Percentiles rank a stretch among this genome's conserved stretches.
These are phyloP conservation scores for Novumbra hubbsi DNA, from an alignment of 2,797 vertebrate species.

Conservation along the genomic window DNA sequence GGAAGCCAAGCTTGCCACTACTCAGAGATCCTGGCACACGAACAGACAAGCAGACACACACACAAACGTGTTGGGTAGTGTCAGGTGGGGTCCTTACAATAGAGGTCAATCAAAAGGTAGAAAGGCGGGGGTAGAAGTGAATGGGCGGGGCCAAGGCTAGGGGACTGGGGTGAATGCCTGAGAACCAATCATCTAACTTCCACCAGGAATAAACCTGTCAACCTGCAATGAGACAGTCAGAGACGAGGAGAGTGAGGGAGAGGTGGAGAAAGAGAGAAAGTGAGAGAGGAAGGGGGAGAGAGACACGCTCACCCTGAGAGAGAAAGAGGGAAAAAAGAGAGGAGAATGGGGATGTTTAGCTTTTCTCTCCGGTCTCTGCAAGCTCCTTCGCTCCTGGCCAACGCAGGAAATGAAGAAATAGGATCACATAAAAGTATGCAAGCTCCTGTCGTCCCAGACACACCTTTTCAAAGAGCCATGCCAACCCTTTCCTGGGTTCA, in stretches of 20 bases:
- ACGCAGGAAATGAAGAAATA: slow-evolving; percentile 78
- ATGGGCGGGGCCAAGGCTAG: not conserved
- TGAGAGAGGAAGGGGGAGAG: not conserved
- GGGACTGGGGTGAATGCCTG: slow-evolving; percentile 45
- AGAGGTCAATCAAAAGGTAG: slow-evolving; percentile 23
- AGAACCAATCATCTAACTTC: slow-evolving; percentile 56
- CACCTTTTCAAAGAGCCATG: slow-evolving; percentile 45
- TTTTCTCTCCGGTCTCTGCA: slow-evolving; percentile 50
- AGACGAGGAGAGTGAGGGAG: not conserved
- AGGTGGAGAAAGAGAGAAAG: not conserved
- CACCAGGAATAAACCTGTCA: slow-evolving; percentile 54
- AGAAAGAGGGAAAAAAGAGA: not conserved
- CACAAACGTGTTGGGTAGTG: slow-evolving; percentile 29
- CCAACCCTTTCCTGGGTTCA: slow-evolving; percentile 15
- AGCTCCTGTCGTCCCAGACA: slow-evolving; percentile 52
- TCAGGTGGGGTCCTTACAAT: slow-evolving; percentile 25
- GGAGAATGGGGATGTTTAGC: slow-evolving; percentile 36
- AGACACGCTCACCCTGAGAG: not conserved
- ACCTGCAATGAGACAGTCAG: slow-evolving; percentile 13
- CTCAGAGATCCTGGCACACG: slow-evolving; percentile 63
- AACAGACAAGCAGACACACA: slow-evolving; percentile 26
- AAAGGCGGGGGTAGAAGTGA: no score
- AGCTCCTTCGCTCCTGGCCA: slow-evolving; percentile 61
- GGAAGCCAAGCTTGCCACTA: slow-evolving; percentile 59
- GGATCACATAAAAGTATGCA: slow-evolving; percentile 77